These are phyloP conservation scores for Nymphicus hollandicus DNA, from an alignment of 2,113 vertebrate species.

Conservation along the genomic window DNA sequence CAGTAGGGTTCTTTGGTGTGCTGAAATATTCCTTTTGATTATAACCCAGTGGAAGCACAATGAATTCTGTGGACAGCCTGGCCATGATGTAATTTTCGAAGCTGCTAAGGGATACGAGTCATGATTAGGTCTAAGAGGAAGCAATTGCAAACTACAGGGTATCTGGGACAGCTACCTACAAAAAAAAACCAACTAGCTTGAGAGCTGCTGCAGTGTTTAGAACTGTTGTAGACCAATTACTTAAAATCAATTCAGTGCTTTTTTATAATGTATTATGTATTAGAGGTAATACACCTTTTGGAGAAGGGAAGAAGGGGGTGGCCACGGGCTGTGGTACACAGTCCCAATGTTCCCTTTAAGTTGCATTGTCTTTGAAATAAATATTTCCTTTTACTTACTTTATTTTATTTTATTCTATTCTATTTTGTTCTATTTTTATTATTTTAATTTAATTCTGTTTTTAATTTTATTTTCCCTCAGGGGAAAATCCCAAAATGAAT, in stretches of 20 bases:
- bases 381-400: background rate
- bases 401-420: background rate
- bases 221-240: background rate
- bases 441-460: background rate
- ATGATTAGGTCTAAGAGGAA: background rate
- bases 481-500: background rate
- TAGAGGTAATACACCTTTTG: background rate
- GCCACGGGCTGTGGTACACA: background rate
- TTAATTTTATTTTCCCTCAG: background rate
- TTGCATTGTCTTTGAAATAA: background rate
- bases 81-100: background rate
- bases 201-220: background rate
- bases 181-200: background rate
- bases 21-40: conserved; percentile 4
- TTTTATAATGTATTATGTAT: background rate
- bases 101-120: accelerated
- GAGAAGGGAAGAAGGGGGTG: background rate
- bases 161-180: background rate
- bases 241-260: background rate
- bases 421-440: background rate
- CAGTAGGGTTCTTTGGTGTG: background rate
- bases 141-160: background rate
- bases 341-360: background rate
- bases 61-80: background rate
- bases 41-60: background rate